Evolutionary conservation across 1,140 invertebrate species (phyloP).

Genomic region (Procambarus virginalis): DNA sequence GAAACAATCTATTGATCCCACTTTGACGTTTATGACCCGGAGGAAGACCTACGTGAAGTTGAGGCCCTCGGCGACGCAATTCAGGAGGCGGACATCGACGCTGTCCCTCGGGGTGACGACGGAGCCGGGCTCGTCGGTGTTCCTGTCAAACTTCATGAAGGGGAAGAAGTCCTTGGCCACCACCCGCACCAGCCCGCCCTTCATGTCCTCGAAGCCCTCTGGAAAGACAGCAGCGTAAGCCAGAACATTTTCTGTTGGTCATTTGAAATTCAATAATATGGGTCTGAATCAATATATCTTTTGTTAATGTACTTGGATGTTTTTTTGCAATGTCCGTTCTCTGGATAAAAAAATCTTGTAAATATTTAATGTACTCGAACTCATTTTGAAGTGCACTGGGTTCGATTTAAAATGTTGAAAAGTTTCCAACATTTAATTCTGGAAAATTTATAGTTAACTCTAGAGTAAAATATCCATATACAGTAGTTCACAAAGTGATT

Average conservation of each 20-base stretch:
- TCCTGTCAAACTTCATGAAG: conserved; percentile 37
- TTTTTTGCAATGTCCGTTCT: no score
- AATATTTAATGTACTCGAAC: no score
- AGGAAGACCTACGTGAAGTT: conserved; percentile 39
- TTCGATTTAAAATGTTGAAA: not conserved
- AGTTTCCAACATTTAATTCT: not conserved
- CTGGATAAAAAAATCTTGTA: no score
- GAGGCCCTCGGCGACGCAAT: conserved; percentile 16
- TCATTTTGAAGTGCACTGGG: no score
- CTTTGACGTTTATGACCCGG: no score
- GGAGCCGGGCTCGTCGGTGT: conserved; percentile 14
- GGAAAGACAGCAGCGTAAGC: not conserved
- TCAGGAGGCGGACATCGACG: conserved; percentile 31
- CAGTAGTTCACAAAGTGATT: no score
- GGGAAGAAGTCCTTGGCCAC: conserved; percentile 39
- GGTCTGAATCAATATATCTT: not conserved
- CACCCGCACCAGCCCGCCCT: conserved; percentile 5
- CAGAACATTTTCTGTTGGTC: not conserved
- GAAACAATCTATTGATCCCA: no score
- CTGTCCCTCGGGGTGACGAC: conserved; percentile 39
- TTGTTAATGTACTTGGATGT: not conserved
- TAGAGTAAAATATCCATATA: no score
- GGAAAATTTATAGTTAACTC: no score
- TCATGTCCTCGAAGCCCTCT: conserved; percentile 43
- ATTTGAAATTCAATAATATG: not conserved